Evolutionary conservation across 1,140 invertebrate genomes (phyloP).

Genomic region (Drosophila kepulauana): DNA sequence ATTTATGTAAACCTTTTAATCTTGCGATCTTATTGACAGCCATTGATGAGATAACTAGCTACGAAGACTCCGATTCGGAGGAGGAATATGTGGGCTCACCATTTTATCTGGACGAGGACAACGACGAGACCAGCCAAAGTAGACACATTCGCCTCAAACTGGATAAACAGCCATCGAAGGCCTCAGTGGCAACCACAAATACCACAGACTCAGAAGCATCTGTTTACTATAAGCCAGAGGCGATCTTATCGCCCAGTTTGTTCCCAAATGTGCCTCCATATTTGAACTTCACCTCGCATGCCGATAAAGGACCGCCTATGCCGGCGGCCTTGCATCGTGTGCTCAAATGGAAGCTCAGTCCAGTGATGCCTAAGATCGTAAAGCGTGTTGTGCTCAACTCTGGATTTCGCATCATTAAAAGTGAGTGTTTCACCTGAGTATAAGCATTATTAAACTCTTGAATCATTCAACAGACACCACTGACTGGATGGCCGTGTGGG

Average conservation of each 20-base stretch:
- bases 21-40: slow-evolving; percentile 34
- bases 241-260: slow-evolving; percentile 89
- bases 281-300: slow-evolving; percentile 92
- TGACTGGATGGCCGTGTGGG: slow-evolving; percentile 93
- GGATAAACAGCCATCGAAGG: slow-evolving; percentile 52
- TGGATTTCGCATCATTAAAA: slow-evolving; percentile 93
- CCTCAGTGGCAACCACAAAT: slow-evolving; percentile 48
- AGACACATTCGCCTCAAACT: slow-evolving; percentile 65
- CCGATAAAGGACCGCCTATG: slow-evolving; percentile 88
- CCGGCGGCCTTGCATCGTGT: slow-evolving; percentile 90
- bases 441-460: not conserved
- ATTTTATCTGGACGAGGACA: slow-evolving; percentile 71
- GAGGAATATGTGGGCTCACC: slow-evolving; percentile 76
- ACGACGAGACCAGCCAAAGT: slow-evolving; percentile 68
- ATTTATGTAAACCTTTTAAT: not conserved
- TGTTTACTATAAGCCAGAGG: slow-evolving; percentile 65
- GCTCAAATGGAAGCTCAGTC: slow-evolving; percentile 96
- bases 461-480: slow-evolving; percentile 86
- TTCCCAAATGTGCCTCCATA: slow-evolving; percentile 96
- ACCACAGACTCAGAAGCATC: slow-evolving; percentile 65
- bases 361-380: slow-evolving; percentile 94
- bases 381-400: slow-evolving; percentile 94
- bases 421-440: slow-evolving; percentile 83
- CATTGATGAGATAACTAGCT: slow-evolving; percentile 77
- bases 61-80: slow-evolving; percentile 79